Conservation (phyloP, 2,888 invertebrate species). For the Colletes collaris region DNA sequence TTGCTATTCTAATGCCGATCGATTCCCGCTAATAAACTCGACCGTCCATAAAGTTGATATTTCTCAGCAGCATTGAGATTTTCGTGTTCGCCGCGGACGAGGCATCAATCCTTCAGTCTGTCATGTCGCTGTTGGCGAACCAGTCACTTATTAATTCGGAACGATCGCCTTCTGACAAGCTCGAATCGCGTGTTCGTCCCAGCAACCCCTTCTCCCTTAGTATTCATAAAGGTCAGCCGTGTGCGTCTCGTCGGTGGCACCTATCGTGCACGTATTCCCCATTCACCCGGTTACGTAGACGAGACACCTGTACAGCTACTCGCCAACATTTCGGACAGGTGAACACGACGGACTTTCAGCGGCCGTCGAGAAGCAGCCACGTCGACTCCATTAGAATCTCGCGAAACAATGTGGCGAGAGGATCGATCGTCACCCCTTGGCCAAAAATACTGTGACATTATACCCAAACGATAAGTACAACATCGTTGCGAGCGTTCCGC, state of each 20-base stretch:
- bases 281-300: constrained; percentile 43
- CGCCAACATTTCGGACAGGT: constrained; percentile 60
- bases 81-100: constrained; percentile 9
- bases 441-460: no score
- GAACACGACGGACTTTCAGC: constrained; percentile 36
- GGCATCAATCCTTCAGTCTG: constrained; percentile 44
- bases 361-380: constrained; percentile 24
- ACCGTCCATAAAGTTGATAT: constrained; percentile 1
- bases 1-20: background rate
- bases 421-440: background rate
- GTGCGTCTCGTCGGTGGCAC: constrained; percentile 41
- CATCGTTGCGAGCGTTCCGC: background rate
- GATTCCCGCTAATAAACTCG: background rate
- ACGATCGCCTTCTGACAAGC: constrained; percentile 49
- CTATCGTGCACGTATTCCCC: constrained; percentile 56
- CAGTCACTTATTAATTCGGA: constrained; percentile 65
- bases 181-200: constrained; percentile 72
- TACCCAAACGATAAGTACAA: no score
- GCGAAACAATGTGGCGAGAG: background rate
- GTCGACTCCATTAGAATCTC: constrained; percentile 11
- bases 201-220: constrained; percentile 60
- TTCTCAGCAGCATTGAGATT: constrained; percentile 22
- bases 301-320: constrained; percentile 64
- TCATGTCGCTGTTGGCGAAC: constrained; percentile 12
- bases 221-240: constrained; percentile 79